Conservation (phyloP, 1,140 invertebrate genomes). For the Platyscapa corneri region DNA sequence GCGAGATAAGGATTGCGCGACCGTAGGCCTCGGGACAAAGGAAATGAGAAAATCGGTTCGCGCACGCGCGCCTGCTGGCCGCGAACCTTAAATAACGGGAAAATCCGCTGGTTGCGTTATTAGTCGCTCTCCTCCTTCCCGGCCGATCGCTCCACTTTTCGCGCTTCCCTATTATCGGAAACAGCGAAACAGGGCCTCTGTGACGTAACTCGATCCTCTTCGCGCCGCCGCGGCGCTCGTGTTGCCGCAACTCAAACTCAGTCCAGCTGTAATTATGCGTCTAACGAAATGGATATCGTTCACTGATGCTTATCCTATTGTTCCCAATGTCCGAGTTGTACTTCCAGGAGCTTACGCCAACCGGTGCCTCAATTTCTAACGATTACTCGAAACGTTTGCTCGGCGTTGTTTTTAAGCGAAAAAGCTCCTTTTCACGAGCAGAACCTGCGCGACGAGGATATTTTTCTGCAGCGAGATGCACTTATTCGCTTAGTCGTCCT, state of each 20-base stretch:
- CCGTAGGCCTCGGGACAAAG: neutral
- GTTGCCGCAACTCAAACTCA: too few species aligned
- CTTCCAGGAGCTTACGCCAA: neutral
- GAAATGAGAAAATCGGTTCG: neutral
- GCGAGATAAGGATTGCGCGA: constrained; percentile 24
- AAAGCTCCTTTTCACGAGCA: too few species aligned
- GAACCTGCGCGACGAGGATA: too few species aligned
- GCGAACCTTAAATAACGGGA: neutral
- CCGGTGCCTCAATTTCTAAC: neutral
- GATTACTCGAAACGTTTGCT: neutral
- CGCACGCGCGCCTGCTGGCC: too few species aligned
- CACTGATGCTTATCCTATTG: neutral
- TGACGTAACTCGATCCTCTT: neutral
- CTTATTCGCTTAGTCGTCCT: too few species aligned
- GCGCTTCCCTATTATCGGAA: neutral
- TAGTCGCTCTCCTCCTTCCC: neutral
- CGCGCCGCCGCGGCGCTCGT: too few species aligned
- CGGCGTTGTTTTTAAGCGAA: too few species aligned
- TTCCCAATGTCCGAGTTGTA: neutral
- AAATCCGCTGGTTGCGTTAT: neutral
- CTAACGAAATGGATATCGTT: neutral
- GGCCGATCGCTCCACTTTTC: neutral
- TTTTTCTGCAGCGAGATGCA: too few species aligned
- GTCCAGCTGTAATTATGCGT: neutral
- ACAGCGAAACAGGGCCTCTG: neutral